Evolutionary conservation across 2,888 invertebrate genomes (phyloP).

Genomic region (Agrochola litura): DNA sequence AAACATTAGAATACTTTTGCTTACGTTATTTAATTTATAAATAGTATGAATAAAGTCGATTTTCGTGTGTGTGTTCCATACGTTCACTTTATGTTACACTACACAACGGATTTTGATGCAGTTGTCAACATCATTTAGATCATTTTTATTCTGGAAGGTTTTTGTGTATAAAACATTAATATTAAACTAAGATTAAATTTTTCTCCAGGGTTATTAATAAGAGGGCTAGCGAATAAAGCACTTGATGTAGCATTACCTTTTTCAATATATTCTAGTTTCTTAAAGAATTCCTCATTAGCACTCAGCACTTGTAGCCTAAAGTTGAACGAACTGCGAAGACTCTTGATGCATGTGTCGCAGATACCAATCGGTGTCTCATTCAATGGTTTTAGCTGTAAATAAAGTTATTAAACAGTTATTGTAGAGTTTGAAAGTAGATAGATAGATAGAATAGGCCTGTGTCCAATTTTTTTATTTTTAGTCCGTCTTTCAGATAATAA

Average conservation of each 20-base stretch:
- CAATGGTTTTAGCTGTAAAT: constrained; percentile 71
- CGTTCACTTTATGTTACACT: background rate
- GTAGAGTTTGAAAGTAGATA: background rate
- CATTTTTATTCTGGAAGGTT: background rate
- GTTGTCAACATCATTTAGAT: background rate
- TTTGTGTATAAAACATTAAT: background rate
- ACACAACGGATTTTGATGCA: background rate
- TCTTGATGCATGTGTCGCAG: constrained; percentile 79
- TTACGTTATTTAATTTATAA: background rate
- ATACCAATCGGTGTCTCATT: constrained; percentile 68
- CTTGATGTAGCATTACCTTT: constrained; percentile 44
- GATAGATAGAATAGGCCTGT: no score
- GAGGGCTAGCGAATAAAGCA: no score
- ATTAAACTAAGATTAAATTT: background rate
- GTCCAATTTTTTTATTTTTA: no score
- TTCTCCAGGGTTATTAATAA: background rate
- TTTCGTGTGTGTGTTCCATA: background rate
- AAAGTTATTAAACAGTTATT: background rate
- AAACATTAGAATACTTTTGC: background rate
- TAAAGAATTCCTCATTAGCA: constrained; percentile 75
- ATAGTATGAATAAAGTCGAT: background rate
- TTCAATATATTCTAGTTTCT: constrained; percentile 54
- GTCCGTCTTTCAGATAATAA: no score
- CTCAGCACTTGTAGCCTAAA: constrained; percentile 80
- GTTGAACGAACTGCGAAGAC: constrained; percentile 70